Evolutionary conservation across 2,797 vertebrate genomes (phyloP).

Genomic region (Acanthurus lineatus): DNA sequence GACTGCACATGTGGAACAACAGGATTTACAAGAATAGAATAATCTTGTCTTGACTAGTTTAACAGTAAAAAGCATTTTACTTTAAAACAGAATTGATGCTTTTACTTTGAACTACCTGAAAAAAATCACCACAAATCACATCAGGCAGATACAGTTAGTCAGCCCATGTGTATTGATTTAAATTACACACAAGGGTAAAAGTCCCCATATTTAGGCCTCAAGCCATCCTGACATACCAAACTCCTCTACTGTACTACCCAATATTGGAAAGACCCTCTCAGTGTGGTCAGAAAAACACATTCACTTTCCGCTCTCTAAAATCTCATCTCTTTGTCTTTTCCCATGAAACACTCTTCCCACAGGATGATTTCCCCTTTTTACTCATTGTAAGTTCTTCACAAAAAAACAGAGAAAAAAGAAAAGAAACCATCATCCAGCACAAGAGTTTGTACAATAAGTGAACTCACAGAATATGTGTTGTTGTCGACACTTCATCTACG

Average conservation of each 20-base stretch:
- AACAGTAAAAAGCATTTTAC: not conserved
- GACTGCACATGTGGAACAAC: not conserved
- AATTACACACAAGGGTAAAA: not conserved
- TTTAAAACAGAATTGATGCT: not conserved
- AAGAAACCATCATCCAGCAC: constrained; percentile 9
- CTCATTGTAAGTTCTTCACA: constrained; percentile 33
- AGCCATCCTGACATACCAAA: not conserved
- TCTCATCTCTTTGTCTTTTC: constrained; percentile 47
- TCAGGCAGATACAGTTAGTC: not conserved
- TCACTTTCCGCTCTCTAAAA: constrained; percentile 35
- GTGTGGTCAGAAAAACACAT: constrained; percentile 40
- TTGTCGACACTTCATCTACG: constrained; percentile 6
- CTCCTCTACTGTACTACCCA: not conserved
- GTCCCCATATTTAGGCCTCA: not conserved
- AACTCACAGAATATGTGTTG: constrained; percentile 40
- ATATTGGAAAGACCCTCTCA: constrained; percentile 51
- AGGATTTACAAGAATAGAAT: not conserved
- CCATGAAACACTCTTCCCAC: constrained; percentile 48
- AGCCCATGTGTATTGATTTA: not conserved
- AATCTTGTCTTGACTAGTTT: constrained; percentile 9
- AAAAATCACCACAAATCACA: not conserved
- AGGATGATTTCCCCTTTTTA: constrained; percentile 40
- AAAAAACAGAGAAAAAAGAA: constrained; percentile 33
- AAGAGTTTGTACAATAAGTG: constrained; percentile 21
- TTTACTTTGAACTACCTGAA: not conserved